Conservation (phyloP, 2,113 vertebrate species). For the Proteles cristata region DNA sequence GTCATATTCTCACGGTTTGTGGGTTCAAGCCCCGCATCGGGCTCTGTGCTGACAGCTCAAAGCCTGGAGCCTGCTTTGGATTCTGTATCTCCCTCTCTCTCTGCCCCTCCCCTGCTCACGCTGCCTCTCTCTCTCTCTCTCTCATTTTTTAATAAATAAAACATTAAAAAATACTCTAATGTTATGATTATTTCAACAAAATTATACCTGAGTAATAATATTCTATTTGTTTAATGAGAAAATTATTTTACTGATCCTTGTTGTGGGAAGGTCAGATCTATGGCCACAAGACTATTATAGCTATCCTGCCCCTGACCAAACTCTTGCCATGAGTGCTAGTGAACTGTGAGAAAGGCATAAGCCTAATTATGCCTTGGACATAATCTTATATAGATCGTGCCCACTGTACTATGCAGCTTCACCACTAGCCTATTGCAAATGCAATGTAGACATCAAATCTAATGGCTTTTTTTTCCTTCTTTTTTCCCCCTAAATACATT, state of each 20-base stretch:
- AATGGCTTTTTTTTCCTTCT: not conserved
- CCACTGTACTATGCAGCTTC: not conserved
- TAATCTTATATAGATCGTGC: not conserved
- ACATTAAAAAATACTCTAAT: not conserved
- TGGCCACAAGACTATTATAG: not conserved
- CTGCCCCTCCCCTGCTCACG: no score
- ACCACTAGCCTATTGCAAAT: not conserved
- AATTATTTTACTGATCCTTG: not conserved
- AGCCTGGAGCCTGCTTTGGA: no score
- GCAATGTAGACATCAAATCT: not conserved
- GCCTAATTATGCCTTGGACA: not conserved
- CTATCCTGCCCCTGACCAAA: not conserved
- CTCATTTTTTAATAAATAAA: no score
- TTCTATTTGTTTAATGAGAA: not conserved
- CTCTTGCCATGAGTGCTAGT: not conserved
- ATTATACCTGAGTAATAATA: not conserved
- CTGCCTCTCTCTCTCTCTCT: no score
- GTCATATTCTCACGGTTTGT: no score
- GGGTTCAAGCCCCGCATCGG: no score
- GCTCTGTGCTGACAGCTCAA: no score
- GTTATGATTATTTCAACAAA: constrained; percentile 1
- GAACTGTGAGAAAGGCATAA: not conserved
- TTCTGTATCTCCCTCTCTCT: no score
- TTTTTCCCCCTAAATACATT: not conserved
- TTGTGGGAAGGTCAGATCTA: not conserved